Evolutionary conservation across 2,113 vertebrate genomes (phyloP).

Genomic region (Hypomesus transpacificus): DNA sequence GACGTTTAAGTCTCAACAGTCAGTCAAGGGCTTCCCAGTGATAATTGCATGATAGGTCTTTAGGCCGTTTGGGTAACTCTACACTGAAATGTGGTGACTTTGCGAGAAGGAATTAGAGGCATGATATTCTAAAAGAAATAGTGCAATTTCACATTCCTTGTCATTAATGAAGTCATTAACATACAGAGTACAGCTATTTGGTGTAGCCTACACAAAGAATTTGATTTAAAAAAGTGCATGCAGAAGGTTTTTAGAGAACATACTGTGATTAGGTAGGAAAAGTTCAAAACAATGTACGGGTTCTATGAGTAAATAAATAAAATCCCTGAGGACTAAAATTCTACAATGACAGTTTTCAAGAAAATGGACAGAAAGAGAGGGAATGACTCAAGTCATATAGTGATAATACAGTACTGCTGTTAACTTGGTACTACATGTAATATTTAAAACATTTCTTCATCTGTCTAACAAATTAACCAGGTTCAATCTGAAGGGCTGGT

Average conservation of each 20-base stretch:
- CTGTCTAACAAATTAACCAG: too few species aligned
- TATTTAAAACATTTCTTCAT: too few species aligned
- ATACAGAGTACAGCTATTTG: slow-evolving; percentile 54
- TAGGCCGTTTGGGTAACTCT: slow-evolving; percentile 36
- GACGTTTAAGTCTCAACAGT: background rate
- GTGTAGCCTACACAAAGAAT: slow-evolving; percentile 40
- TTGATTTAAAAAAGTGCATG: slow-evolving; percentile 53
- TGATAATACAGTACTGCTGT: slow-evolving; percentile 24
- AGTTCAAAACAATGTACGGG: background rate
- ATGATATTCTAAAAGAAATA: slow-evolving; percentile 56
- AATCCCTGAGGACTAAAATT: slow-evolving; percentile 70
- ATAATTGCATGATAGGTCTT: slow-evolving; percentile 27
- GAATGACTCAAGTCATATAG: slow-evolving; percentile 33
- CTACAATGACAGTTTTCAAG: slow-evolving; percentile 42
- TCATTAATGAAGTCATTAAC: slow-evolving; percentile 44
- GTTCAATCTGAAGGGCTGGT: too few species aligned
- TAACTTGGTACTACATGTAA: slow-evolving; percentile 2
- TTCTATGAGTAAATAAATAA: slow-evolving; percentile 36
- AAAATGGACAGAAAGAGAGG: slow-evolving; percentile 12
- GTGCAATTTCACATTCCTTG: slow-evolving; percentile 70
- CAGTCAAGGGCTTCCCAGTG: slow-evolving; percentile 25
- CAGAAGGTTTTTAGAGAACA: slow-evolving; percentile 26
- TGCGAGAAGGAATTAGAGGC: slow-evolving; percentile 48
- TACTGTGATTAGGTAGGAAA: slow-evolving; percentile 11
- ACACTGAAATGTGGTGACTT: slow-evolving; percentile 33